These are phyloP conservation scores for Fukomys damarensis DNA, from an alignment of 2,113 vertebrate species.

Conservation along the genomic window DNA sequence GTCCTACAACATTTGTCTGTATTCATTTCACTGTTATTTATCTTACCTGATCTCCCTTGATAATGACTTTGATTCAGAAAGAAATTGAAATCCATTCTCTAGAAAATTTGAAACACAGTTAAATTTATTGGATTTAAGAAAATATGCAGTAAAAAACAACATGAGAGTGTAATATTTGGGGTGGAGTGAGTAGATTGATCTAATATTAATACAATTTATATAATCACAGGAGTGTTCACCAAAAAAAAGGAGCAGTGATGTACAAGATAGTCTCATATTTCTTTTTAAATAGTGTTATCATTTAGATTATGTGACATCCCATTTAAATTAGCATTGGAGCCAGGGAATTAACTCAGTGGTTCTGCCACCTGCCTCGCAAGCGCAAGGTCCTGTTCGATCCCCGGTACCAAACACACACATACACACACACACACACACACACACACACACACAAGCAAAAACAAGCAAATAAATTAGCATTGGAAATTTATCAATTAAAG, in stretches of 20 bases:
- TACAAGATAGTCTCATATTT: not conserved
- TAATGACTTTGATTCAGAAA: not conserved
- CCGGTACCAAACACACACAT: no score
- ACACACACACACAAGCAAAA: no score
- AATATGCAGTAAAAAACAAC: not conserved
- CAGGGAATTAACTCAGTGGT: no score
- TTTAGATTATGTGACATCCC: not conserved
- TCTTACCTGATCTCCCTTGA: not conserved
- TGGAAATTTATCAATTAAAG: slow-evolving; percentile 19
- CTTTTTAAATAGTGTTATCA: not conserved
- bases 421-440: no score
- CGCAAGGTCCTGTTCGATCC: no score
- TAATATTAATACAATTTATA: not conserved
- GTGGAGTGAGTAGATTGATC: not conserved
- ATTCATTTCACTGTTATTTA: not conserved
- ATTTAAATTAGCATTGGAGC: no score
- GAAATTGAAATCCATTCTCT: not conserved
- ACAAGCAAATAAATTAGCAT: slow-evolving; percentile 62
- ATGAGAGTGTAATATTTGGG: not conserved
- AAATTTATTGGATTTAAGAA: not conserved
- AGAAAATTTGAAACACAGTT: not conserved
- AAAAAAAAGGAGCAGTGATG: not conserved
- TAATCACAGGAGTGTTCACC: not conserved
- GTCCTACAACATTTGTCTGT: not conserved
- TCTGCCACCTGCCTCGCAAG: no score